Evolutionary conservation across 2,888 invertebrate species (phyloP).

Genomic region (Elegia similella): DNA sequence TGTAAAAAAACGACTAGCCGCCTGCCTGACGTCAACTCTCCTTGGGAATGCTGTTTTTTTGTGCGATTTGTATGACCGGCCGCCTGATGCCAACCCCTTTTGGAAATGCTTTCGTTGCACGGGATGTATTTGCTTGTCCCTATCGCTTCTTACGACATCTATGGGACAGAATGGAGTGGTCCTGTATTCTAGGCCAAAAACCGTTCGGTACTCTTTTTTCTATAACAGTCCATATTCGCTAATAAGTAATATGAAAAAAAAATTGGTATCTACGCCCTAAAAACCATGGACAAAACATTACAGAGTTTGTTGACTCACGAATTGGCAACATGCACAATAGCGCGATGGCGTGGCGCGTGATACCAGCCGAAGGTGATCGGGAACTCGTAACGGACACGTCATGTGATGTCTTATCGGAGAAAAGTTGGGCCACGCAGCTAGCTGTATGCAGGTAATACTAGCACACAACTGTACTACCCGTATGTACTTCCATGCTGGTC

Average conservation of each 20-base stretch:
- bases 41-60: no score
- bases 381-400: slow-evolving; percentile 71
- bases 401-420: slow-evolving; percentile 71
- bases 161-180: no score
- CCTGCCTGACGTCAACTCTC: no score
- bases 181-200: no score
- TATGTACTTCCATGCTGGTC: not conserved
- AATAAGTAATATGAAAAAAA: slow-evolving; percentile 19
- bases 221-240: not conserved
- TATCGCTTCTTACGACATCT: no score
- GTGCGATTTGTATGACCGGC: no score
- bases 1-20: no score
- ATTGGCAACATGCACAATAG: slow-evolving; percentile 28
- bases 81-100: no score
- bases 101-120: no score
- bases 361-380: slow-evolving; percentile 60
- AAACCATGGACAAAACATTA: slow-evolving; percentile 16
- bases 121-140: no score
- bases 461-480: slow-evolving; percentile 13
- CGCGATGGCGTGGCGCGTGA: slow-evolving; percentile 38
- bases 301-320: slow-evolving; percentile 16
- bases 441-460: slow-evolving; percentile 12
- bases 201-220: no score
- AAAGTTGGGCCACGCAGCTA: slow-evolving; percentile 45
- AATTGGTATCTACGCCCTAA: not conserved